Base-by-base conservation (phyloP, 2,113 vertebrate genomes). In the Centropristis striata region DNA sequence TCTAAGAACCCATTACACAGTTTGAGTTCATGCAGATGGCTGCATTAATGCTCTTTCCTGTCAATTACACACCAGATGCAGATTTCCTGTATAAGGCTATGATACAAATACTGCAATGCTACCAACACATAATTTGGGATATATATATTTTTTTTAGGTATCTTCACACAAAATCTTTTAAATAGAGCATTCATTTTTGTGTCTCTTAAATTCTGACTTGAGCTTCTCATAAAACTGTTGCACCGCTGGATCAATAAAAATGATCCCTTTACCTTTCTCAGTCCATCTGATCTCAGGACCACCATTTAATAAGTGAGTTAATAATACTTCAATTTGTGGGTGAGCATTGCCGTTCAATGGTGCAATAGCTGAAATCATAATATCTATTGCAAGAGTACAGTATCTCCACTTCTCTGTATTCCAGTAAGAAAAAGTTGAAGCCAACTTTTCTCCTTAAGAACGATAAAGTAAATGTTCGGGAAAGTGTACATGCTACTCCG, bases 381-480 rank as follows among this genome's bases (percentile, higher is more conserved):
- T 27, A 37, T 36, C n/a, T 12, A 55, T 4, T 28, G 21, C 55
- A 60, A 69, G 32, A 25, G 10, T 50, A 3, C n/a, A 25, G 15
- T 1, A 67, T 59, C 23, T 39, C 14, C 60, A 44, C 58, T 23
- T 8, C 59, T 66, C 49, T 57, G 21, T 59, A 58, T 59, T 53
- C 47, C 58, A 55, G 23, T 47, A 11, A 64, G n/a, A 66, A 47
- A 59, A 23, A 15, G 9, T 14, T 39, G 32, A 42, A 53, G 18
- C 53, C 10, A 50, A 55, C 23, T 25, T 67, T 23, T 66, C 32
- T 70, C 27, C 28, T 73, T 58, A 39, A 61, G 28, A 58, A 73
- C 66, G 70, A 72, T 63, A 18, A 78, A 75, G 39, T 76, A 58
- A 60, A 78, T 64, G 23, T 66, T 66, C 0, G 49, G 14, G 4